Conservation (phyloP, 2,797 vertebrate genomes). For the Lepilemur ruficaudatus region DNA sequence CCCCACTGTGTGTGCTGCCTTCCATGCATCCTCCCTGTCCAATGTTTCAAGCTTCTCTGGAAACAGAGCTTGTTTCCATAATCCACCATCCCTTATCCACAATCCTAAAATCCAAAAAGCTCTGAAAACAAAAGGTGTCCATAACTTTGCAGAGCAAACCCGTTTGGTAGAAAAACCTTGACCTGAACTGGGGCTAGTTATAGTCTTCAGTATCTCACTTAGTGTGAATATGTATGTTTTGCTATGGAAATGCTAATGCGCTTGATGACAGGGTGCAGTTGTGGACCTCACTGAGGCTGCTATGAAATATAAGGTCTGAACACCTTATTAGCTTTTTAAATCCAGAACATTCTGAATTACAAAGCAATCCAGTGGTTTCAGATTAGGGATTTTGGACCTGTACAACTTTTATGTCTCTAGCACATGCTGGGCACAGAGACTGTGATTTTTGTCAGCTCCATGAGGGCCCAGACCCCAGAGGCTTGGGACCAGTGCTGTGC, state of each 20-base stretch:
- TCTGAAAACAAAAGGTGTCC: not conserved
- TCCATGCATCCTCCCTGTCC: not conserved
- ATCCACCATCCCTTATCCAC: not conserved
- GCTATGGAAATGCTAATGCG: not conserved
- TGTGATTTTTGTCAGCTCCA: not conserved
- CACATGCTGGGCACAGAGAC: not conserved
- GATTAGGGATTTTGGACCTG: not conserved
- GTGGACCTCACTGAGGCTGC: not conserved
- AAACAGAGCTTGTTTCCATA: not conserved
- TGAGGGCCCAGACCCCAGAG: fast-evolving
- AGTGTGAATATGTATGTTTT: not conserved
- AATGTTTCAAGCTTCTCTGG: not conserved
- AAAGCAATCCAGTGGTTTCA: not conserved
- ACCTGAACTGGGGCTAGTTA: not conserved
- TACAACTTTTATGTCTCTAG: not conserved
- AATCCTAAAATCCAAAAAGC: not conserved
- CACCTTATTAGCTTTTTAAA: not conserved
- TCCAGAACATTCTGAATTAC: not conserved
- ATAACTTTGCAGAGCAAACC: not conserved
- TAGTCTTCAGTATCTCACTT: not conserved
- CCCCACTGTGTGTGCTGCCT: not conserved
- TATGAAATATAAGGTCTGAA: not conserved
- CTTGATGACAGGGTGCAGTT: not conserved
- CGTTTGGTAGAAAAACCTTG: not conserved
- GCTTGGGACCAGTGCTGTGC: not conserved